These are phyloP conservation scores for Halichoerus grypus DNA, from an alignment of 2,113 vertebrate genomes.

Conservation along the genomic window DNA sequence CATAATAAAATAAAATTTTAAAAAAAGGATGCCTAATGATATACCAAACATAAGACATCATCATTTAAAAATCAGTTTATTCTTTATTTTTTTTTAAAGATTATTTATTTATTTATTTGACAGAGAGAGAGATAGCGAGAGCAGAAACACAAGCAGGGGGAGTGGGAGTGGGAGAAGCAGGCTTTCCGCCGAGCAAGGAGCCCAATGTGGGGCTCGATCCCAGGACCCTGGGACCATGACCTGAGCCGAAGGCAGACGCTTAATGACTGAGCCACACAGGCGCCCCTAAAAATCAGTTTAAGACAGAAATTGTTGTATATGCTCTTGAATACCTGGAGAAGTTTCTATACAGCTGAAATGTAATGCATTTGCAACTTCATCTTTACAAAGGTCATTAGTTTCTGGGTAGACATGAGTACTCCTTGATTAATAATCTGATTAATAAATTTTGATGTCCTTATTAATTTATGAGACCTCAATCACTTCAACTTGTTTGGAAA, in stretches of 20 bases:
- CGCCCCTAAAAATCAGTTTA: not conserved
- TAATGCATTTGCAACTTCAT: not conserved
- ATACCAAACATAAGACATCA: not conserved
- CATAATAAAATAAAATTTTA: not conserved
- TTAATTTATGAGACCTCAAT: constrained; percentile 19
- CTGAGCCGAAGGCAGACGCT: no score
- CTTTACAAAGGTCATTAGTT: constrained; percentile 16
- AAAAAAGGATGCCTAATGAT: not conserved
- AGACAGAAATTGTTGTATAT: not conserved
- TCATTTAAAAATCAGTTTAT: not conserved
- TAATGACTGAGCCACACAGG: no score
- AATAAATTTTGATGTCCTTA: constrained; percentile 48
- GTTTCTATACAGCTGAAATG: not conserved
- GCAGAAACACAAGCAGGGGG: no score
- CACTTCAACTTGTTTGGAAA: constrained; percentile 34
- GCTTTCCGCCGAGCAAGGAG: no score
- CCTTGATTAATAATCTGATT: constrained; percentile 42
- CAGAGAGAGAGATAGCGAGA: no score
- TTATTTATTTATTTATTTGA: no score
- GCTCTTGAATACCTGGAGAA: not conserved
- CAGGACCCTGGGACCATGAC: no score
- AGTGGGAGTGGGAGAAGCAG: no score
- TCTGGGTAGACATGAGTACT: not conserved
- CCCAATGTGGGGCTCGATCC: no score
- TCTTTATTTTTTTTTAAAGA: no score